Conservation (phyloP, 2,113 vertebrate genomes). For the Sorex fumeus region DNA sequence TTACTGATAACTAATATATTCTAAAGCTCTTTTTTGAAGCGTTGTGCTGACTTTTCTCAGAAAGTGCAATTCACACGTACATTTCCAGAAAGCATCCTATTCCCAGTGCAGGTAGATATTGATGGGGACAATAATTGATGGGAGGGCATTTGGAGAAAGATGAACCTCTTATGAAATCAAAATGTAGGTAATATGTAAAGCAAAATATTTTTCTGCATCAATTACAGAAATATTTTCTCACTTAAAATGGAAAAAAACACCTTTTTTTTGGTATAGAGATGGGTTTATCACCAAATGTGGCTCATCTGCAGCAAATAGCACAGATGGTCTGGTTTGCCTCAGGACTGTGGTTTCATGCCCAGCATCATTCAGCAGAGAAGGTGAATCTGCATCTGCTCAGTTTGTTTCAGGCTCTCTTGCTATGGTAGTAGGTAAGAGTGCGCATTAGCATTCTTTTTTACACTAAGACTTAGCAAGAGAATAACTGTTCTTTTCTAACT, state of each 20-base stretch:
- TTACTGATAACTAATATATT: slow-evolving; percentile 67
- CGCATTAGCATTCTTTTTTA: slow-evolving; percentile 62
- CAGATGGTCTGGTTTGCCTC: slow-evolving; percentile 76
- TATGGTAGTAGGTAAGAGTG: slow-evolving; percentile 30
- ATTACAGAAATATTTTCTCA: slow-evolving; percentile 28
- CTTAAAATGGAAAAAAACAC: slow-evolving; percentile 58
- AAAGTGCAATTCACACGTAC: slow-evolving; percentile 78
- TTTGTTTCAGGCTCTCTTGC: slow-evolving; percentile 70
- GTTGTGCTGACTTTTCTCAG: slow-evolving; percentile 65
- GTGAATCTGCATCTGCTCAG: slow-evolving; percentile 80
- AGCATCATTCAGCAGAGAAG: slow-evolving; percentile 77
- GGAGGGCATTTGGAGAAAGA: not conserved
- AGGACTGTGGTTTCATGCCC: slow-evolving; percentile 48
- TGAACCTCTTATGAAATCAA: slow-evolving; percentile 59
- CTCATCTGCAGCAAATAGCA: slow-evolving; percentile 71
- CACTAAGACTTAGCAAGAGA: slow-evolving; percentile 16
- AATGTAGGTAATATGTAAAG: slow-evolving; percentile 5
- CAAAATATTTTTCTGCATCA: not conserved
- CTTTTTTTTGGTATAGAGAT: slow-evolving; percentile 16
- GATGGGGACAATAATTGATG: not conserved
- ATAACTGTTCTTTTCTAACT: slow-evolving; percentile 52
- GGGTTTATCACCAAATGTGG: slow-evolving; percentile 42
- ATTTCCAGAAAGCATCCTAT: slow-evolving; percentile 76
- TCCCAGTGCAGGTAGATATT: not conserved
- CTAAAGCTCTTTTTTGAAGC: slow-evolving; percentile 71